Evolutionary conservation across 2,113 vertebrate genomes (phyloP).

Genomic region (Rhizomys pruinosus): DNA sequence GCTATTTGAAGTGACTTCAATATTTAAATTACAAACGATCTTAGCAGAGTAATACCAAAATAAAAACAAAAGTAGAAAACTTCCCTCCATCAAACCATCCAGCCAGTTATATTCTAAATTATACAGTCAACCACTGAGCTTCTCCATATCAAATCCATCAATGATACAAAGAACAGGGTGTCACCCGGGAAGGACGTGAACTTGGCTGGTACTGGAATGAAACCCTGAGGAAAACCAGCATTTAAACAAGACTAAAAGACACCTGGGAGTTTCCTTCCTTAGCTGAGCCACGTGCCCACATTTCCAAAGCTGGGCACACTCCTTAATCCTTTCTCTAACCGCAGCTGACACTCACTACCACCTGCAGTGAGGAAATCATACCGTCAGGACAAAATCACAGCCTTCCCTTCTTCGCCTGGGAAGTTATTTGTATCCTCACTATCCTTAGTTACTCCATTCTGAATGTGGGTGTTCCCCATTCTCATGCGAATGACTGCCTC

Average conservation of each 20-base stretch:
- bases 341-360: neutral
- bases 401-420: neutral
- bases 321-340: neutral
- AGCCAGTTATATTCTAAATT: neutral
- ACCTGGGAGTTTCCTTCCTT: neutral
- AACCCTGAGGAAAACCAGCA: neutral
- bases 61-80: neutral
- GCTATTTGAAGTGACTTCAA: constrained; percentile 25
- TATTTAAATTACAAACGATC: constrained; percentile 16
- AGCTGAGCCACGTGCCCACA: neutral
- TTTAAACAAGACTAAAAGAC: neutral
- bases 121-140: neutral
- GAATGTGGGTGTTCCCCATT: neutral
- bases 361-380: neutral
- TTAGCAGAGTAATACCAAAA: neutral
- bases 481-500: too few relatives aligned
- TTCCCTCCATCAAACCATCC: neutral
- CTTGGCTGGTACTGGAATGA: neutral
- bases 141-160: too few relatives aligned
- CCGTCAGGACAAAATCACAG: neutral
- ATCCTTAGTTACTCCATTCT: neutral
- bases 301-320: neutral
- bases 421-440: neutral
- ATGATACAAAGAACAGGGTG: too few relatives aligned
- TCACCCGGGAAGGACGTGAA: neutral